Conservation (phyloP, 2,888 invertebrate species). For the Cheilosia vernalis region DNA sequence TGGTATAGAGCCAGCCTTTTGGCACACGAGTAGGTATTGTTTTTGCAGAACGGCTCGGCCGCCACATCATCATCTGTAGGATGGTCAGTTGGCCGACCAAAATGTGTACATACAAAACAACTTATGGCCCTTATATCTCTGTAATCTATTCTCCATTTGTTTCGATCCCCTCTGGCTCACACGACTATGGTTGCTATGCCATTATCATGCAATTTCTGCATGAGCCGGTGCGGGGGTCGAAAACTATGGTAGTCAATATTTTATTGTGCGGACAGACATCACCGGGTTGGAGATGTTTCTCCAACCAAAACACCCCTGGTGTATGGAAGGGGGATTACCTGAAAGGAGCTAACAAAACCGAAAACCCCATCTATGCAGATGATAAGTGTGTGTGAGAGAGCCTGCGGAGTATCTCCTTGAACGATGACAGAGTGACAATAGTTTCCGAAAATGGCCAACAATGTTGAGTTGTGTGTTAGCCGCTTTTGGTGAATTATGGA, state of each 20-base stretch:
- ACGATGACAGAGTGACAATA: conserved; percentile 67
- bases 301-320: not conserved
- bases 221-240: not conserved
- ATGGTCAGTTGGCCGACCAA: conserved; percentile 10
- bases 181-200: not conserved
- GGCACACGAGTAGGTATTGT: conserved; percentile 23
- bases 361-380: conserved; percentile 16
- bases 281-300: conserved; percentile 26
- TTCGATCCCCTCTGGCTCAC: conserved; percentile 11
- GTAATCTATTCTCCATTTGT: conserved; percentile 60
- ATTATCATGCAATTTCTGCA: conserved; percentile 54
- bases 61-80: not conserved
- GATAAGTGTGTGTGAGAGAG: conserved; percentile 20
- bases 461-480: conserved; percentile 30
- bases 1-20: conserved; percentile 13
- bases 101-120: conserved; percentile 61
- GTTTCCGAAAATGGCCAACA: conserved; percentile 64
- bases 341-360: not conserved
- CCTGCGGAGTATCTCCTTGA: conserved; percentile 35
- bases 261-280: not conserved
- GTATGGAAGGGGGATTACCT: not conserved
- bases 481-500: conserved; percentile 56
- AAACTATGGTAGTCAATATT: conserved; percentile 11
- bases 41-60: conserved; percentile 27
- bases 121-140: conserved; percentile 57